Base-by-base conservation (phyloP, 2,797 vertebrate species). In the Gorsachius magnificus region DNA sequence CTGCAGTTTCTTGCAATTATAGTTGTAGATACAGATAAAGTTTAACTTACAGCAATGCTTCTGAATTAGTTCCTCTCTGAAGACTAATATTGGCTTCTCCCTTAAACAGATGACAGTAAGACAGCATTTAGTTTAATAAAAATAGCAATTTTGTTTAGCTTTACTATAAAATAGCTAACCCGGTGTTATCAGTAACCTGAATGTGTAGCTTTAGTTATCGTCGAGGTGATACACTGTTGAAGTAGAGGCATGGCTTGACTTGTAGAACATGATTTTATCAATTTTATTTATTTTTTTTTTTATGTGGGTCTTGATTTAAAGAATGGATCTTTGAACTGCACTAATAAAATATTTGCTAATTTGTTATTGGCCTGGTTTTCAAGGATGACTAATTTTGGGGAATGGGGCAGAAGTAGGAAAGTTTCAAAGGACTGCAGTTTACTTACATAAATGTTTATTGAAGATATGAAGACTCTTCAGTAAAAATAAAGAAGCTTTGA, bases 311-410 rank as follows among this genome's bases (percentile, higher is more conserved):
- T 93, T 2, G 0, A 19, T 63, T 83, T 60, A 60, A 78, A 63
- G 58, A 68, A 48, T 31, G 45, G 19, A 60, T 93, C 90, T 93
- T 87, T 87, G 89, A 97, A 89, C 91, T 72, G 38, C 54, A 2
- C 70, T 91, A 38, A 87, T 74, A 84, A 94, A 90, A 87, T 90
- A 64, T 71, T 94, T 89, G n/a, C 50, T 70, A 45, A 33, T 94
- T 95, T 72, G 61, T 91, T 91, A 53, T 7, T 87, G 63, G 90
- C 58, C 28, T 91, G 35, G 13, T 92, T 90, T 92, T 93, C 75
- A 76, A 87, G 93, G 86, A 33, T 84, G 79, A 48, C 35, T 70
- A 6, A n/a, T 93, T 94, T 79, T 31, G 56, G 71, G 74, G 93
- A 93, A 65, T 43, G 41, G 51, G 51, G 35, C 46, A 94, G 58